Evolutionary conservation across 2,888 invertebrate species (phyloP), one percentile per base, ranked within the genome.

Genomic region (Nephrotoma appendiculata): DNA sequence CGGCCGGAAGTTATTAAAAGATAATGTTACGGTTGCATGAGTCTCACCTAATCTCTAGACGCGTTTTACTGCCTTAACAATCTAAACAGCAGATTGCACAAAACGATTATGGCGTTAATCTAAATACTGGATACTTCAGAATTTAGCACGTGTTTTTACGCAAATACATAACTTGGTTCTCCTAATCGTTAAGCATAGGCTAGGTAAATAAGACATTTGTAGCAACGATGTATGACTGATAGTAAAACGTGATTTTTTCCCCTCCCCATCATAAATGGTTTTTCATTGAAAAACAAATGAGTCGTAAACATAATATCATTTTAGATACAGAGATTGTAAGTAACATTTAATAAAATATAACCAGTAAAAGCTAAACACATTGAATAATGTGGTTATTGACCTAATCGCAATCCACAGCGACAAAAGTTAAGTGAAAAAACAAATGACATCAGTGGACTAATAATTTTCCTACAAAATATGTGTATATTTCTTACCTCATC

Each of bases 401-500:
- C 48, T 48, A 48, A 48, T 48, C 48, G 44, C 4, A 19, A 44
- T 44, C 44, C 31, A 57, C 31, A 71, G n/a, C 19, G 41, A 85
- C 7, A 45, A 42, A 86, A 31, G 43, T 52, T 15, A 12, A 48
- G 52, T 52, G 9, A 52, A 86, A 85, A 85, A 86, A 41, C 57
- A 52, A 85, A 85, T 44, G 44, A 71, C 19, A 5, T 6, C 52
- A 57, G n/a, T 57, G 19, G 6, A 6, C n/a, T 57, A 57, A 15
- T 57, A 57, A 15, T 57, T 57, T 57, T 15, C 15, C 15, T 57
- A 57, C 15, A 11, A 31, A 31, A 31, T 31, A 31, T 31, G 31
- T 31, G 31, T 31, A 31, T 31, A 48, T 15, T 45, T 85, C 45
- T 85, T 91, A 96, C 95, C 93, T 96, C 96, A 89, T 94, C 94